Evolutionary conservation across 2,888 invertebrate genomes (phyloP).

Genomic region (Scrobipalpa atriplicella): DNA sequence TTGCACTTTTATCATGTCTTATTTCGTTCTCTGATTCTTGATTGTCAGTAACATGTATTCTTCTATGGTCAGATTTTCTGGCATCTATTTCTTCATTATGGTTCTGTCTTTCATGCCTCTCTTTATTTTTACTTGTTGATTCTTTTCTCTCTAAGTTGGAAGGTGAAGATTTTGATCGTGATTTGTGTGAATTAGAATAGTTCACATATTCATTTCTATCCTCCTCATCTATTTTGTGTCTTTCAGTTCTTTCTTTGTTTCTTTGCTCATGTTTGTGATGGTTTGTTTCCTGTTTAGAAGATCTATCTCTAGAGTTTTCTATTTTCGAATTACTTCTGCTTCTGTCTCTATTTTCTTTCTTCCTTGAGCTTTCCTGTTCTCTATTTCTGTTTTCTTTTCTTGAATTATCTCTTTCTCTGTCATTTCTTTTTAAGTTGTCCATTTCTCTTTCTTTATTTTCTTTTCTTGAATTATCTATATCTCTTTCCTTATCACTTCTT

Average conservation of each 20-base stretch:
- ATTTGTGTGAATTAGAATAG: constrained; percentile 32
- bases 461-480: not conserved
- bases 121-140: constrained; percentile 25
- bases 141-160: constrained; percentile 22
- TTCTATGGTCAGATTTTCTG: not conserved
- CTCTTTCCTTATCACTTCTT: not conserved
- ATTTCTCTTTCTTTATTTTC: not conserved
- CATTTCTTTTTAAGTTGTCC: no score
- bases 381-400: constrained; percentile 40
- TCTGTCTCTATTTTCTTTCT: constrained; percentile 37
- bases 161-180: constrained; percentile 32
- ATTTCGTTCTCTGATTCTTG: constrained; percentile 25
- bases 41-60: constrained; percentile 25
- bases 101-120: constrained; percentile 27
- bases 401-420: no score
- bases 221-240: not conserved
- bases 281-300: constrained; percentile 25
- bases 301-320: constrained; percentile 33
- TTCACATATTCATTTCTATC: constrained; percentile 34
- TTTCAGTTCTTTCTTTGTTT: not conserved
- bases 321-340: constrained; percentile 36
- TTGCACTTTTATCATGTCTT: constrained; percentile 2
- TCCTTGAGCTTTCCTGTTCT: constrained; percentile 38
- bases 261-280: not conserved
- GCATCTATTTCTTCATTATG: constrained; percentile 20